These are phyloP conservation scores for Sphinx pinastri DNA, from an alignment of 2,888 invertebrate genomes.

Conservation along the genomic window DNA sequence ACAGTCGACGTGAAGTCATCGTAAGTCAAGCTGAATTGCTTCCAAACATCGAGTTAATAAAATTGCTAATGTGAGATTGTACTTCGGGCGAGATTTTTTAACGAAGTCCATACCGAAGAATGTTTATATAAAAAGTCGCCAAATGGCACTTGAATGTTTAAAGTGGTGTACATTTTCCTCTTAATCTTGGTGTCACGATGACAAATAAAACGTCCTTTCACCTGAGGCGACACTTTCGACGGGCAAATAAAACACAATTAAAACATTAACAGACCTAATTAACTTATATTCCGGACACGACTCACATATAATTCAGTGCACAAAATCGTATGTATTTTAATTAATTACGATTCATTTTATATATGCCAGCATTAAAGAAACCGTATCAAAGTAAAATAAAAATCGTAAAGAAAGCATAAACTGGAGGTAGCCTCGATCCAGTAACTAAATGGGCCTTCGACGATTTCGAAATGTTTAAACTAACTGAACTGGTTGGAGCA, in stretches of 20 bases:
- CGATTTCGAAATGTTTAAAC: conserved; percentile 47
- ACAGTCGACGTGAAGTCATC: conserved; percentile 7
- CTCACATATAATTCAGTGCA: background rate
- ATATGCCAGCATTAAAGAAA: background rate
- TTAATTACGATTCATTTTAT: background rate
- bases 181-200: conserved; percentile 62
- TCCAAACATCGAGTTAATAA: conserved; percentile 19
- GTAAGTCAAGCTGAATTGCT: conserved; percentile 23
- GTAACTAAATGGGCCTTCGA: conserved; percentile 30
- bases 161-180: conserved; percentile 67
- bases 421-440: conserved; percentile 29
- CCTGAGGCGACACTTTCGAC: conserved; percentile 53
- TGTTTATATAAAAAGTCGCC: conserved; percentile 67
- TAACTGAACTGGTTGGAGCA: conserved; percentile 45
- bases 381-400: conserved; percentile 9
- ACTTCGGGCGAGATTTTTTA: conserved; percentile 51
- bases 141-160: conserved; percentile 73
- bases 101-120: conserved; percentile 53
- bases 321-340: background rate
- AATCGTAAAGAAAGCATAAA: conserved; percentile 24
- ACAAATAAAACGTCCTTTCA: conserved; percentile 74
- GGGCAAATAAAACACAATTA: conserved; percentile 6
- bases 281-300: background rate
- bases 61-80: conserved; percentile 33
- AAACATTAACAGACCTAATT: conserved; percentile 8